Evolutionary conservation across 2,113 vertebrate species (phyloP).

Genomic region (Odocoileus hemionus): DNA sequence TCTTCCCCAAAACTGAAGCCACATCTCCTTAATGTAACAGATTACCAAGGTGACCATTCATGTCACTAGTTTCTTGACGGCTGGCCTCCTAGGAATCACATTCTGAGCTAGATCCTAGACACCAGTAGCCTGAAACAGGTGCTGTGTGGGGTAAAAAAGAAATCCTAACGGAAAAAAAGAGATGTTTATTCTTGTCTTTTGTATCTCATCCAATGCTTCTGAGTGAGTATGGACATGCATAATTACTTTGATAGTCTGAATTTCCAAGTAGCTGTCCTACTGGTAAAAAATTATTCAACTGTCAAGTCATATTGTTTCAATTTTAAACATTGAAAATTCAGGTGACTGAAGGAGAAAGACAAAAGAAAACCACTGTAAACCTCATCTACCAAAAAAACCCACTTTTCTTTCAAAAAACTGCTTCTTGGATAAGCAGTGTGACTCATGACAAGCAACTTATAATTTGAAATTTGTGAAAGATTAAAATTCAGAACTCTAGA

Average conservation of each 20-base stretch:
- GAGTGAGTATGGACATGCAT: neutral
- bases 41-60: neutral
- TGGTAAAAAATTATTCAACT: neutral
- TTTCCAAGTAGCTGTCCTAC: slow-evolving; percentile 7
- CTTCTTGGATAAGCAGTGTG: slow-evolving; percentile 62
- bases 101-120: neutral
- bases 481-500: slow-evolving; percentile 68
- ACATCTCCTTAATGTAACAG: neutral
- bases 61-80: neutral
- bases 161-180: neutral
- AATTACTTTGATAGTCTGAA: slow-evolving; percentile 9
- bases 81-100: neutral
- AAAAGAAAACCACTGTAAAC: neutral
- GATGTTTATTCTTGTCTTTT: neutral
- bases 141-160: neutral
- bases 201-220: neutral
- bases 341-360: slow-evolving; percentile 34
- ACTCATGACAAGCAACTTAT: slow-evolving; percentile 74
- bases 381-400: neutral
- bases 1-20: neutral
- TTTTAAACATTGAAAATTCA: slow-evolving; percentile 51
- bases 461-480: slow-evolving; percentile 72
- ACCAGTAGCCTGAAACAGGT: neutral
- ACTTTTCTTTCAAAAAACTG: slow-evolving; percentile 39
- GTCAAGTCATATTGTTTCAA: neutral